Base-by-base conservation (phyloP, 2,113 vertebrate genomes). In the Pseudorasbora parva region DNA sequence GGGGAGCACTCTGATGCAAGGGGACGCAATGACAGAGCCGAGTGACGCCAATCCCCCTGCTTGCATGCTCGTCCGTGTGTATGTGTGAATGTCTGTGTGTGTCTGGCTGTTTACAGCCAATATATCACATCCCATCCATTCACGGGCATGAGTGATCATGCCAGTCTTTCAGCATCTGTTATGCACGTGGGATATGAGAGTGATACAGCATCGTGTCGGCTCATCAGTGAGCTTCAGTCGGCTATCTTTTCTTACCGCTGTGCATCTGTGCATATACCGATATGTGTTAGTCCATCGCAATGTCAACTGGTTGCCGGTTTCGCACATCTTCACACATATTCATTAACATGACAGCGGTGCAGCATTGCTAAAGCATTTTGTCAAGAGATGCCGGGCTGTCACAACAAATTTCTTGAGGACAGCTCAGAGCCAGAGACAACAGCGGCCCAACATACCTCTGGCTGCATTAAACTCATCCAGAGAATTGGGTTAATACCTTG, bases 1-100 rank as follows among this genome's bases (percentile, higher is more conserved):
- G 72, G 93, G 94, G 94, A 94, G 88, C 91, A 90, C 91, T 90
- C 92, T 93, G 93, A 95, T 93, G 93, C 94, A 94, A 95, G 91
- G 92, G 92, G 92, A 93, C 89, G 93, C 92, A 94, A 94, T 92
- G 91, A 85, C 87, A 90, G 84, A 90, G 72, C 90, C 88, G 88
- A 90, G 91, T 92, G 93, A 94, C 88, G 91, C 91, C 91, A 94
- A 87, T 87, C 80, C 85, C 14, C 84, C 41, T 43, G 78, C 78
- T 66, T 51, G 57, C 82, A 41, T 19, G 49, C 57, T 17, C 75
- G 57, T 72, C 30, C 25, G 8, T 60, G 87, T 78, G 84, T 90
- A 77, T 90, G 88, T 90, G 85, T 78, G 82, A 85, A 84, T 81
- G 56, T 54, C 43, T 72, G 64, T 68, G 59, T 83, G 83, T 82